Conservation (phyloP, 2,888 invertebrate genomes). For the Brachypalpus laphriformis region DNA sequence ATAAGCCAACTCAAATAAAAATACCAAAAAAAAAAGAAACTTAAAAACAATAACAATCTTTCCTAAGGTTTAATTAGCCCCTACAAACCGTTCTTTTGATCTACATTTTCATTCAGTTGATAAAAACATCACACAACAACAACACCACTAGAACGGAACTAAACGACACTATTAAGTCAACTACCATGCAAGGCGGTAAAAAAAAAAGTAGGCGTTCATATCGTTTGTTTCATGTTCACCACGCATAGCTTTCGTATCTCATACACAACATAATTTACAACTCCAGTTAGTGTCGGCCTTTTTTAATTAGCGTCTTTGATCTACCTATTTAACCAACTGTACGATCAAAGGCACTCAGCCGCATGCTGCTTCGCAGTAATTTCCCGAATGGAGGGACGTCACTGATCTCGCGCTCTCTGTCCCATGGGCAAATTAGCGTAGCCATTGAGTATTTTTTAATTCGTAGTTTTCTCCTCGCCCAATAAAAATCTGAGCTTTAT, state of each 20-base stretch:
- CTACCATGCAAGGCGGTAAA: conserved; percentile 29
- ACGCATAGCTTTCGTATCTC: conserved; percentile 55
- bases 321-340: conserved; percentile 53
- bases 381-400: background rate
- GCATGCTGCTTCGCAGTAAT: conserved; percentile 22
- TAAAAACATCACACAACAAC: conserved; percentile 28
- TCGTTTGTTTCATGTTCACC: conserved; percentile 38
- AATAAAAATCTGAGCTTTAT: conserved; percentile 21
- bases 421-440: conserved; percentile 39
- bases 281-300: conserved; percentile 66
- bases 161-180: conserved; percentile 26
- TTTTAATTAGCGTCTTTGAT: conserved; percentile 70
- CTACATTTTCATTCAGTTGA: conserved; percentile 52
- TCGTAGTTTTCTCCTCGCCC: background rate
- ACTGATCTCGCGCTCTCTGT: conserved; percentile 1
- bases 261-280: conserved; percentile 62
- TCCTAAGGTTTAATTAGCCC: conserved; percentile 46
- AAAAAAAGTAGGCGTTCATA: conserved; percentile 32
- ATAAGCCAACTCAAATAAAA: background rate
- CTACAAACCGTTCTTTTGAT: conserved; percentile 41
- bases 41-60: conserved; percentile 31
- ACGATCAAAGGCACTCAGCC: conserved; percentile 51
- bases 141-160: conserved; percentile 31
- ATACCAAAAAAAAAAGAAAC: background rate
- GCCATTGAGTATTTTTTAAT: conserved; percentile 7